Evolutionary conservation across 2,797 vertebrate genomes (phyloP), one percentile per base, ranked within the genome.

Genomic region (Streptopelia turtur): DNA sequence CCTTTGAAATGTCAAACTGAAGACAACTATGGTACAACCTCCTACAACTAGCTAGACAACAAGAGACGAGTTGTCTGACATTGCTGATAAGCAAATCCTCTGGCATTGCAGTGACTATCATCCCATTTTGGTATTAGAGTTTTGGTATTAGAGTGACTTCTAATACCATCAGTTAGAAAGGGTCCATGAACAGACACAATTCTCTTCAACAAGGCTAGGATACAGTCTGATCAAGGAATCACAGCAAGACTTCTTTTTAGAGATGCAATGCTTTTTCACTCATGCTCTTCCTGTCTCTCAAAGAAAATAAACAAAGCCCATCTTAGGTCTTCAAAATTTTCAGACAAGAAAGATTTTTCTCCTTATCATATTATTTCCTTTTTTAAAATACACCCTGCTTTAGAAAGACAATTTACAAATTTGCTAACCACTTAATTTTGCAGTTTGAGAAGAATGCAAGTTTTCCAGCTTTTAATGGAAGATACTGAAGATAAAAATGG

Each of bases 171-270:
- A 55, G 25, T 47, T 39, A 74, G n/a, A 77, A 74, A 56, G 55
- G 9, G 15, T 47, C 37, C 0, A 0, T 23, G 30, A 83, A 60
- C 4, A 76, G 24, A 78, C 15, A 52, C 16, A 71, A 18, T 50
- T 70, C 52, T 83, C 39, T 41, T 55, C 17, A 83, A 22, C 5
- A 53, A 18, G 21, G 25, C 14, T 10, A 60, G 7, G 13, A 20
- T 43, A 39, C 16, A 5, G 1, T 55, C 37, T 81, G 53, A 79
- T 21, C 53, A 59, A 37, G 20, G 23, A 91, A 80, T 47, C 49
- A 33, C 21, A 70, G 28, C 11, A 78, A 83, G 8, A 49, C 23
- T 49, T 31, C 7, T 82, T 52, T 72, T 65, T 13, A 90, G 13
- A 79, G 4, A 64, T 10, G 47, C 6, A 56, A 76, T 33, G 35